These are phyloP conservation scores for Serrognathus titanus DNA, from an alignment of 2,888 invertebrate genomes.

Conservation along the genomic window DNA sequence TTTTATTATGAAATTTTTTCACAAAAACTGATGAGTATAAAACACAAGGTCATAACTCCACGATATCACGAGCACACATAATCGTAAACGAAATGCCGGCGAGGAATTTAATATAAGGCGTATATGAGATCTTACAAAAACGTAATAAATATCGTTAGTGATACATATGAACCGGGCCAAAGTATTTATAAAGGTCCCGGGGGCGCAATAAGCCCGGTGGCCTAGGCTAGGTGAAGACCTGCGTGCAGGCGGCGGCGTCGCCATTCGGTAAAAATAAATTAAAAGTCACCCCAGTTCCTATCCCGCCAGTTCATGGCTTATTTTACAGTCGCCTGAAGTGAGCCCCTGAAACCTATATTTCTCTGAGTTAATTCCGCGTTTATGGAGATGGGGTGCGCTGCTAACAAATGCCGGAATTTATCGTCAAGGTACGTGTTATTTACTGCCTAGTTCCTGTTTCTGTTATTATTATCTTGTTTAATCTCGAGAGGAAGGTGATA, in stretches of 20 bases:
- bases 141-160: no score
- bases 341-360: slow-evolving; percentile 32
- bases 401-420: slow-evolving; percentile 33
- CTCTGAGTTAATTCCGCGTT: slow-evolving; percentile 34
- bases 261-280: slow-evolving; percentile 36
- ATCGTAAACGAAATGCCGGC: slow-evolving; percentile 8
- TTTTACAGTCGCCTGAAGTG: slow-evolving; percentile 8
- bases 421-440: slow-evolving; percentile 6
- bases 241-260: slow-evolving; percentile 15
- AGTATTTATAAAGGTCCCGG: slow-evolving; percentile 19
- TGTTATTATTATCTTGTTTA: background rate
- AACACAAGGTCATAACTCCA: no score
- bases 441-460: background rate
- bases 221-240: slow-evolving; percentile 17
- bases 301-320: background rate
- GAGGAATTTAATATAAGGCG: no score
- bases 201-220: slow-evolving; percentile 13
- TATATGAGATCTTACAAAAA: no score
- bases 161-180: slow-evolving; percentile 1
- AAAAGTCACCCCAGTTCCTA: slow-evolving; percentile 27
- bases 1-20: no score
- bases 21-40: no score
- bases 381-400: slow-evolving; percentile 34
- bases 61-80: no score
- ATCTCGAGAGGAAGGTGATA: background rate